Evolutionary conservation across 2,888 invertebrate genomes (phyloP), one percentile per base, ranked within the genome.

Genomic region (Lochmaea crataegi): DNA sequence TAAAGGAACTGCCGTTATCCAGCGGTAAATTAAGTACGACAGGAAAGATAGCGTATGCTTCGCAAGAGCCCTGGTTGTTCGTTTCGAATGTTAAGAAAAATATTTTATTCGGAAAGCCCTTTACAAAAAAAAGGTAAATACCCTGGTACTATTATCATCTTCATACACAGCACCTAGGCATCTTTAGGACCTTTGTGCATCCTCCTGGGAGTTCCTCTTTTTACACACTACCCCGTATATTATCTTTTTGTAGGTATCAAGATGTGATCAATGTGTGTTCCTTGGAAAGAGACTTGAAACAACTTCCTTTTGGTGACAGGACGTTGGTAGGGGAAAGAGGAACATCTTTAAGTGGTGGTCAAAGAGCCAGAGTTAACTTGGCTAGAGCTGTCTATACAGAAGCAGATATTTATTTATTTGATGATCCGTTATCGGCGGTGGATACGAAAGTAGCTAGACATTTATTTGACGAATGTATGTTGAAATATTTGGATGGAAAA

Each of bases 51-150:
- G 88, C 92, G 0, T 96, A 94, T 83, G 92, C 93, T 2, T 91
- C 94, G 66, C 95, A 95, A 87, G 93, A 95, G 80, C 92, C 96
- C 0, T 96, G 96, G 96, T 86, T 93, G 2, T 93, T 93, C 80
- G 90, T 91, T 0, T 91, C 91, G 0, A 91, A 92, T 6, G 90
- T 96, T 0, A 88, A 92, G 61, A 92, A 94, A 80, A 96, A 96
- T 84, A 94, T 96, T 74, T 87, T 94, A 14, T 96, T 96, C 84
- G 95, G 95, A 0, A 88, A 90, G 76, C 88, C 90, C 0, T 92
- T 89, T 80, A 88, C 90, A 75, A 88, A 89, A 76, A 82, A 88
- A 14, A 88, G 89, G 65, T 88, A 87, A 65, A n/a, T n/a, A n/a
- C n/a, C n/a, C n/a, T n/a, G n/a, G n/a, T n/a, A n/a, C n/a, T n/a